Base-by-base conservation (phyloP, 2,888 invertebrate species). In the Drosophila kambysellisi region DNA sequence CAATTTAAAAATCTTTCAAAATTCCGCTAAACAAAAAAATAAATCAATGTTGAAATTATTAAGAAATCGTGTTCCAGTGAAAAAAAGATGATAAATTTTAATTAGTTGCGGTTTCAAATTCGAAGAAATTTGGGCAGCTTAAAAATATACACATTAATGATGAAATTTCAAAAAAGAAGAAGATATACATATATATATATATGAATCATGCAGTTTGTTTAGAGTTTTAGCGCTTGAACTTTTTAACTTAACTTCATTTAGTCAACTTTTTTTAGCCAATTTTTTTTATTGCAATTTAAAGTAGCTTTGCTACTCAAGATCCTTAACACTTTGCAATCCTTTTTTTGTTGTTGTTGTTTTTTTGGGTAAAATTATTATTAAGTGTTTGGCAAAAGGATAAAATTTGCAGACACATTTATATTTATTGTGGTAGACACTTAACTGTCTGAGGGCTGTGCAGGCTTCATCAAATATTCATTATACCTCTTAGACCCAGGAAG, bases 401-500 rank as follows among this genome's bases (percentile, higher is more conserved):
- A 72, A 73, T 58, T 72, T 46, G 54, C 54, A 50, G 39, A 54
- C 58, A 73, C 25, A 73, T 74, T 74, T 74, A 51, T 74, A 61
- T 61, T 58, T 70, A 70, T 74, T 64, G 53, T 57, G 46, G 12
- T 33, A 2, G 1, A 20, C 62, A 32, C 53, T 41, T 17, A 37
- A 43, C 20, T 32, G 17, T 33, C 43, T 43, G 39, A 35, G 35
- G 41, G 58, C 37, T 48, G 8, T 15, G 46, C 79, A 79, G 75
- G 62, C 64, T 63, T 56, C 60, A 79, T 75, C 50, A 76, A 76
- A 72, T 79, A 78, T 79, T 78, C 79, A 75, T 68, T 56, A 63
- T 72, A 54, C 72, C 62, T 57, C 53, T 65, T 57, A 33, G 50
- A 20, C 56, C 30, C 30, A n/a, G 20, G 35, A 32, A 60, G 75